A percentile compares a stretch with the other conserved stretches of the same genome.
Conservation (phyloP, 2,888 invertebrate species). For the Emmelina monodactyla region DNA sequence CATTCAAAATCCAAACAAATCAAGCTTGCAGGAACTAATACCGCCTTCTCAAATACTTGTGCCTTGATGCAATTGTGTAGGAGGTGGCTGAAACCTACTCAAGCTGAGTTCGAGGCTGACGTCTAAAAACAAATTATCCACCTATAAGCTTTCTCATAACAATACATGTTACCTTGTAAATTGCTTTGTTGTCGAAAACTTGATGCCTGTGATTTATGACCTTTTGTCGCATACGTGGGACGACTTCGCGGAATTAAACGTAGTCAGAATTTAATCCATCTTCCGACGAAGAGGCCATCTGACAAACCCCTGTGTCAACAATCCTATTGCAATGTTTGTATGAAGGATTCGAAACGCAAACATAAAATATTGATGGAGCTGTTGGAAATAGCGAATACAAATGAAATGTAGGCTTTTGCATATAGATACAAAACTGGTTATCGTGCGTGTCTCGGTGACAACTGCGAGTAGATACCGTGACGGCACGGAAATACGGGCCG, state of each 20-base stretch:
- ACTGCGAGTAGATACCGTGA: conserved; percentile 24
- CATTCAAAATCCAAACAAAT: too few relatives aligned
- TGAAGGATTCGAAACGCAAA: too few relatives aligned
- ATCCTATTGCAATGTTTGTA: too few relatives aligned
- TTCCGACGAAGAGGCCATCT: too few relatives aligned
- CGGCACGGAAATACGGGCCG: conserved; percentile 32
- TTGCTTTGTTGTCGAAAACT: neutral
- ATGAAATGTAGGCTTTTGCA: conserved; percentile 6
- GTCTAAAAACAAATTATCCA: conserved; percentile 10
- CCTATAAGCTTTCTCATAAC: neutral
- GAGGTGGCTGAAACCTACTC: conserved; percentile 18
- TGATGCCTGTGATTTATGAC: too few relatives aligned
- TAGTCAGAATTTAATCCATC: too few relatives aligned
- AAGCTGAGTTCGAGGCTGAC: conserved; percentile 19
- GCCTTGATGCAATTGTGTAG: conserved; percentile 20
- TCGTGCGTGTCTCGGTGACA: conserved; percentile 17
- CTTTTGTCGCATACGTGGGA: neutral
- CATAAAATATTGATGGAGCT: too few relatives aligned
- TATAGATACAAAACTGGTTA: conserved; percentile 2
- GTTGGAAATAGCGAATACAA: too few relatives aligned
- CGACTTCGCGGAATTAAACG: neutral
- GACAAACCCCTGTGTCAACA: too few relatives aligned
- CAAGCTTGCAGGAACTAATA: neutral
- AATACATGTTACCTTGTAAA: neutral
- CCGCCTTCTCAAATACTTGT: conserved; percentile 2